Evolutionary conservation across 2,888 invertebrate genomes (phyloP).

Genomic region (Xanthorhoe spadicearia): DNA sequence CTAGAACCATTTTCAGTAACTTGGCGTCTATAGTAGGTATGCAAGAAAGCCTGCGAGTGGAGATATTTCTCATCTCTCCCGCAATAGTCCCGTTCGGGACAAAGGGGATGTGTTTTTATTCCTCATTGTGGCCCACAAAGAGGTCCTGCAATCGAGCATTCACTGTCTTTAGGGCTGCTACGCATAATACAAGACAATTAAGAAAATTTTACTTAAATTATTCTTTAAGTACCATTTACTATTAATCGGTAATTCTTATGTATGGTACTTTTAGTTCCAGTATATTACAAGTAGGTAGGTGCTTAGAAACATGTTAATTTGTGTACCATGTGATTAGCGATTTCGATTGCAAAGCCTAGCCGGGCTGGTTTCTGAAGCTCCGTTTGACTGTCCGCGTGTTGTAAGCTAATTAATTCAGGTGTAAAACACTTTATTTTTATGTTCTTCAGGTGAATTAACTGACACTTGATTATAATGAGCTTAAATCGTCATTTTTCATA

Average conservation of each 20-base stretch:
- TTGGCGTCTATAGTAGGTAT: constrained; percentile 7
- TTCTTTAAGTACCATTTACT: no score
- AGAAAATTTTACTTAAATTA: not conserved
- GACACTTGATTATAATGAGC: not conserved
- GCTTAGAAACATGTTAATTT: constrained; percentile 1
- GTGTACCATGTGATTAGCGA: not conserved
- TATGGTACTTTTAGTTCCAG: not conserved
- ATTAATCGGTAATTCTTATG: not conserved
- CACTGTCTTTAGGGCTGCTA: constrained; percentile 61
- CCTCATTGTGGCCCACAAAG: constrained; percentile 72
- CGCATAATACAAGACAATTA: not conserved
- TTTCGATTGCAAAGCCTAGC: not conserved
- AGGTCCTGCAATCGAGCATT: constrained; percentile 69
- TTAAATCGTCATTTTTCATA: not conserved
- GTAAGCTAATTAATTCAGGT: not conserved
- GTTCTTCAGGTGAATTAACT: not conserved
- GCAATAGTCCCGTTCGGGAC: constrained; percentile 56
- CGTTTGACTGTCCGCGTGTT: not conserved
- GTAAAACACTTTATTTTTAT: not conserved
- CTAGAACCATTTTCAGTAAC: not conserved
- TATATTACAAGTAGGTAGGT: not conserved
- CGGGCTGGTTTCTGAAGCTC: not conserved
- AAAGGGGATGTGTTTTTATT: constrained; percentile 76
- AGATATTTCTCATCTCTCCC: constrained; percentile 33
- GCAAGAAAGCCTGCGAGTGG: constrained; percentile 11